Base-by-base conservation (phyloP, 2,888 invertebrate genomes). In the Thalpophila matura region DNA sequence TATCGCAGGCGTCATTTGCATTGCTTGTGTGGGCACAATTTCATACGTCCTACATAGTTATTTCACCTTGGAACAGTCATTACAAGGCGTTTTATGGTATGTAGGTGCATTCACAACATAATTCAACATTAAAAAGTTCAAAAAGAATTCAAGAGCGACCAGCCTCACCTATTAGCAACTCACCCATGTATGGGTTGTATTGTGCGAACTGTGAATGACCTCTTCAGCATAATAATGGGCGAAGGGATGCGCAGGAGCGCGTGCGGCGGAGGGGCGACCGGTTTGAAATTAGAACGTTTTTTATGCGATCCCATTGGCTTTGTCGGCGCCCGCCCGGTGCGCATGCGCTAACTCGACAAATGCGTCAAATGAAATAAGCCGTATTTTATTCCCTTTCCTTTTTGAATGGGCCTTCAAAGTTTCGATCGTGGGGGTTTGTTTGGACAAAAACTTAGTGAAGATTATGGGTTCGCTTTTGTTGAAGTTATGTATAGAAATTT, bases 201-300 rank as follows among this genome's bases (percentile, higher is more conserved):
- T 94, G 91, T 94, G 93, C 93, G 90, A 93, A 91, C 94, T 93
- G 94, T 94, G 94, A 94, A 94, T 92, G 94, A 94, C 94, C 94
- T 94, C 94, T 94, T 93, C 91, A 91, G 91, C 91, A 94, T 92
- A 93, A 93, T 92, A 93, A 92, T 92, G 91, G 91, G 80, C 79
- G 86, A 87, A 91, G 93, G 94, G 94, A 94, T 94, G 94, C 94
- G 94, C 94, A 92, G 91, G 92, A 90, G 93, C 92, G 93, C 93
- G 90, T 88, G 92, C 93, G 89, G 88, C 84, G 86, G 84, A 86
- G 91, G 90, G 91, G 93, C 89, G 91, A 94, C 94, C 93, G 93
- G 94, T 95, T 95, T 94, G 88, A 93, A 95, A 94, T 95, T 95
- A 95, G 94, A 94, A 93, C 94, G 93, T 92, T 94, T 94, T 93